Evolutionary conservation across 2,888 invertebrate species (phyloP), one percentile per base, ranked within the genome.

Genomic region (Eristalinus aeneus): DNA sequence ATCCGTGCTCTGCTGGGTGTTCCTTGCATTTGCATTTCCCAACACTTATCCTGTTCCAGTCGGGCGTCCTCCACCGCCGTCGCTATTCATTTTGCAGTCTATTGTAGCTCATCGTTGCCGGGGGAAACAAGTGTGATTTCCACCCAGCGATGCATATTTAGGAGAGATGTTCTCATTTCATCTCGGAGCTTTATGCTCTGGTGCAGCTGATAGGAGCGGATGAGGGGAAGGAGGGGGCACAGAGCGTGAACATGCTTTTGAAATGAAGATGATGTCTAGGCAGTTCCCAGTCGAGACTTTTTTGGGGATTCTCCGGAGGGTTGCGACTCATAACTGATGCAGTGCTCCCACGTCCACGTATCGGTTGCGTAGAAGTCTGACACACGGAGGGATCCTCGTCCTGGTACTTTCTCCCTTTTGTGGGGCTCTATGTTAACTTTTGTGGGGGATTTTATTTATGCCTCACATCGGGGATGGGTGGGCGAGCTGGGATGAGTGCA

Each of bases 1-100:
- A 88, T 86, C 84, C 80, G 60, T 72, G 9, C 46, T 16, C 16
- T 46, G 75, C 71, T 74, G 77, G 73, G 77, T 27, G 27, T 77
- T 65, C 73, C 56, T 72, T 58, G 76, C 56, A 46, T 63, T 63
- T 63, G 53, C 67, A 85, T 85, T 76, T 85, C 67, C 85, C 79
- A 63, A n/a, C 72, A 64, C 60, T 72, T 36, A 67, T 69, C 54
- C 61, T 60, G 20, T 54, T 61, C 27, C 39, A 22, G 20, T 8
- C 20, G 1, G 27, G 27, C 16, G 22, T 36, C 36, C 64, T 71
- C 36, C 11, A 9, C 67, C 32, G 16, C 60, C 34, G 1, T 1
- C 34, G 8, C 34, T 9, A 34, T 34, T 10, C 34, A 9, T 34
- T 34, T 34, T 34, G 5, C 34, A 34, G 34, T 34, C 34, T 10